Evolutionary conservation across 2,888 invertebrate genomes (phyloP).

Genomic region (Pyrgus malvae): DNA sequence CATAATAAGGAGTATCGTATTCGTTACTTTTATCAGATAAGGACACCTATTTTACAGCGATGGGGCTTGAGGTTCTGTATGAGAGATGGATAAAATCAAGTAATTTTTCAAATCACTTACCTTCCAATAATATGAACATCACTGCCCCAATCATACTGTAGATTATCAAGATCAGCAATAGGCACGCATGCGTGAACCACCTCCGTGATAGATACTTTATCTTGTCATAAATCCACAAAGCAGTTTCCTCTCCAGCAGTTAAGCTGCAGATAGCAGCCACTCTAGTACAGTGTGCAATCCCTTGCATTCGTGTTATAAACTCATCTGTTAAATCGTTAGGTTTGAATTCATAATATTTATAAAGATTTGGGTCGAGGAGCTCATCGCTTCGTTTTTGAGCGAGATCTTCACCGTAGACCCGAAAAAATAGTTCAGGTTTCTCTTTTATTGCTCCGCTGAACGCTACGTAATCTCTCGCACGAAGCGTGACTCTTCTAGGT

Average conservation of each 20-base stretch:
- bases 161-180: background rate
- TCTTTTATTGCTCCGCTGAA: background rate
- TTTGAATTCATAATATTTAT: background rate
- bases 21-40: too few species aligned
- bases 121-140: constrained; percentile 29
- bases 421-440: too few species aligned
- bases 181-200: constrained; percentile 16
- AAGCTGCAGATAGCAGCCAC: background rate
- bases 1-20: too few species aligned
- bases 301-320: background rate
- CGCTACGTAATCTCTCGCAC: too few species aligned
- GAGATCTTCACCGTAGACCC: too few species aligned
- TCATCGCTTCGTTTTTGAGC: background rate
- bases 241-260: constrained; percentile 7
- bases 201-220: constrained; percentile 8
- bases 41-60: too few species aligned
- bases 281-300: constrained; percentile 2
- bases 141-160: constrained; percentile 10
- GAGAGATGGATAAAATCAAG: too few species aligned
- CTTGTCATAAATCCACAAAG: background rate
- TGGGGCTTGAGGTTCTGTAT: too few species aligned
- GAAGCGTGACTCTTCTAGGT: too few species aligned
- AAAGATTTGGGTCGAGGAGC: background rate
- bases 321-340: background rate
- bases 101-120: constrained; percentile 12